Percentiles rank a stretch among this genome's conserved stretches.
These are phyloP conservation scores for Geotrypetes seraphini DNA, from an alignment of 2,797 vertebrate species.

Conservation along the genomic window DNA sequence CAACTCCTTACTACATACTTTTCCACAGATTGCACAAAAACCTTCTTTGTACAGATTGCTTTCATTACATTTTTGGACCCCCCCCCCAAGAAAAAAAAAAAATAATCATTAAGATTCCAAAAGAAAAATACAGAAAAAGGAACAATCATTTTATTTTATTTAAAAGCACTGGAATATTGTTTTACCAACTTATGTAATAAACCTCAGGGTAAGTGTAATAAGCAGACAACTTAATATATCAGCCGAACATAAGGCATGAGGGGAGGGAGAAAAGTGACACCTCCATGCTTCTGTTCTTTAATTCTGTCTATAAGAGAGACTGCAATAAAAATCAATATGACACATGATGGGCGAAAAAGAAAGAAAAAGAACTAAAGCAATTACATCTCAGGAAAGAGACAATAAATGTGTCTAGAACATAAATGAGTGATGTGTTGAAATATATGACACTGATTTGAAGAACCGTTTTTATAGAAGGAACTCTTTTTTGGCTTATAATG, in stretches of 20 bases:
- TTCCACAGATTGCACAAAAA: too few species aligned
- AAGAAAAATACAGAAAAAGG: too few species aligned
- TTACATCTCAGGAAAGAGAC: conserved; percentile 25
- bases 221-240: background rate
- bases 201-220: background rate
- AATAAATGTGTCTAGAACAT: conserved; percentile 11
- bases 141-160: conserved; percentile 2
- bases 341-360: conserved; percentile 8
- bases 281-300: background rate
- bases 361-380: conserved; percentile 19
- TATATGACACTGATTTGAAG: conserved; percentile 28
- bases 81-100: too few species aligned
- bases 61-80: too few species aligned
- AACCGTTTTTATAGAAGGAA: background rate
- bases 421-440: conserved; percentile 22
- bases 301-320: conserved; percentile 2
- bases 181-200: conserved; percentile 13
- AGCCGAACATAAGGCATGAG: conserved; percentile 2
- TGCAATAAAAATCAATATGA: background rate
- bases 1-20: too few species aligned
- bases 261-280: conserved; percentile 3
- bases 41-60: too few species aligned
- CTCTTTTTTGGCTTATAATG: too few species aligned
- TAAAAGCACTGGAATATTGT: conserved; percentile 14
- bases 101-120: too few species aligned